Conservation (phyloP, 2,888 invertebrate genomes). For the Drosophila macrospina region DNA sequence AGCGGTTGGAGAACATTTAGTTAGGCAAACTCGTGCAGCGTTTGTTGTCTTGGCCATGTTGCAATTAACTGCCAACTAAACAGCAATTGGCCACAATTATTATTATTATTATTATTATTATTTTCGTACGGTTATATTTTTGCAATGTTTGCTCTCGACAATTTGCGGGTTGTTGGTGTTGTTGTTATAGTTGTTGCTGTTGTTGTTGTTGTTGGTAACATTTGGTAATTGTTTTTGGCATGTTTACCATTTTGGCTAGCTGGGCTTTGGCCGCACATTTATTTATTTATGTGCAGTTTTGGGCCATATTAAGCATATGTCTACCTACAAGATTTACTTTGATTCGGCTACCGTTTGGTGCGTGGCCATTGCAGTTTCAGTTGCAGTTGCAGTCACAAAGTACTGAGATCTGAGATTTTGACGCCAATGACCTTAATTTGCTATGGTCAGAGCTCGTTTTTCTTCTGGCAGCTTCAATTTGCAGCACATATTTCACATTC, state of each 20-base stretch:
- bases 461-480: slow-evolving; percentile 73
- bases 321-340: slow-evolving; percentile 44
- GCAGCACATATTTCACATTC: slow-evolving; percentile 66
- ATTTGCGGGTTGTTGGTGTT: slow-evolving; percentile 19
- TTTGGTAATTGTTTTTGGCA: slow-evolving; percentile 81
- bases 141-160: slow-evolving; percentile 44
- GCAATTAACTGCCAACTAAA: slow-evolving; percentile 82
- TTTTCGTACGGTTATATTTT: slow-evolving; percentile 64
- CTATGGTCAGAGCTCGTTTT: slow-evolving; percentile 68
- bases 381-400: slow-evolving; percentile 12
- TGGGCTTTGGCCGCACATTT: slow-evolving; percentile 58
- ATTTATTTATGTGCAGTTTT: slow-evolving; percentile 48
- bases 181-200: slow-evolving; percentile 26
- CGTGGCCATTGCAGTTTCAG: slow-evolving; percentile 14
- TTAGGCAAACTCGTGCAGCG: slow-evolving; percentile 49
- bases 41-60: slow-evolving; percentile 68
- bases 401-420: slow-evolving; percentile 23
- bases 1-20: slow-evolving; percentile 16
- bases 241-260: slow-evolving; percentile 75
- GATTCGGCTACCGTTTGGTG: slow-evolving; percentile 61
- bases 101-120: slow-evolving; percentile 71
- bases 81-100: slow-evolving; percentile 82
- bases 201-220: slow-evolving; percentile 54
- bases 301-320: slow-evolving; percentile 68
- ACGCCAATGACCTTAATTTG: slow-evolving; percentile 78